These are phyloP conservation scores for Dermatemys mawii DNA, from an alignment of 2,113 vertebrate species.

Conservation along the genomic window DNA sequence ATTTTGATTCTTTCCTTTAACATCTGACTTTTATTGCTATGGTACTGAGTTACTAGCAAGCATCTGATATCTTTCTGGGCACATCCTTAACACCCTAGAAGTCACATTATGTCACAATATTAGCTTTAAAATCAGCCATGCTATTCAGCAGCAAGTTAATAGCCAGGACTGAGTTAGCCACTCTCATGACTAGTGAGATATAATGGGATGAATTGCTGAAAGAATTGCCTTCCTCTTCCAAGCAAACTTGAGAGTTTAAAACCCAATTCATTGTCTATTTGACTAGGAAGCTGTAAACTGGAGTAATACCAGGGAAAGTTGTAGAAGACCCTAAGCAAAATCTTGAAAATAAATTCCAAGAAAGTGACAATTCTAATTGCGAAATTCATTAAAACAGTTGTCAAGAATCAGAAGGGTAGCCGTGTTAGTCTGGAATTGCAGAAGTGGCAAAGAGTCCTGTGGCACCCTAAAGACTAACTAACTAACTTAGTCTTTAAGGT, in stretches of 20 bases:
- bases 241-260: background rate
- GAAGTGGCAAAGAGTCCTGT: too few species aligned
- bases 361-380: background rate
- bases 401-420: too few species aligned
- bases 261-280: background rate
- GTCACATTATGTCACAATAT: background rate
- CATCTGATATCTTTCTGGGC: background rate
- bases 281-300: background rate
- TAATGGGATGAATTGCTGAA: background rate
- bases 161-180: background rate
- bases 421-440: too few species aligned
- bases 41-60: background rate
- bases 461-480: too few species aligned
- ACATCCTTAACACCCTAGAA: background rate
- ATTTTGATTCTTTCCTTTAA: background rate
- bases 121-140: background rate
- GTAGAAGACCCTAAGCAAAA: background rate
- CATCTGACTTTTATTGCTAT: background rate
- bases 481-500: too few species aligned
- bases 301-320: background rate
- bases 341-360: accelerated
- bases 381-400: accelerated
- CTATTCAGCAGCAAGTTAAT: background rate
- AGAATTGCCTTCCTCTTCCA: background rate
- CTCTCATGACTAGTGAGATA: background rate